Conservation (phyloP, 2,113 vertebrate genomes). For the Ptyas mucosa region DNA sequence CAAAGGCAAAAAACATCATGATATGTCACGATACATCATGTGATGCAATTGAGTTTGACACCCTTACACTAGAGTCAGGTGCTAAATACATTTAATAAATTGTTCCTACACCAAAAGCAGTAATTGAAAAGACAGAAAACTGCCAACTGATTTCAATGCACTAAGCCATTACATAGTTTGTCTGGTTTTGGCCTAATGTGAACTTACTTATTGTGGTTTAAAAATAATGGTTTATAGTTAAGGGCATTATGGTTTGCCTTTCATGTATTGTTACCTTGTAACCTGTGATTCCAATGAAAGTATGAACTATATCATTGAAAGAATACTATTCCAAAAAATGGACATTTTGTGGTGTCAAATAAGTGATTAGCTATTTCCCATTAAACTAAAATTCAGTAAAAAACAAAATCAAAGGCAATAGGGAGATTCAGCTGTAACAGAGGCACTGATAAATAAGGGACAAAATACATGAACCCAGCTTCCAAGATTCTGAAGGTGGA, state of each 20-base stretch:
- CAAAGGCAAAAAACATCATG: too few species aligned
- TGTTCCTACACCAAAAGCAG: neutral
- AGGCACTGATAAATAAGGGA: neutral
- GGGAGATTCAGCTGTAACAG: neutral
- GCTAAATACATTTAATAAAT: neutral
- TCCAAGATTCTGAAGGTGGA: neutral
- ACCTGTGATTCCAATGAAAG: neutral
- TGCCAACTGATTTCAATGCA: neutral
- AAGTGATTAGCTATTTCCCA: neutral
- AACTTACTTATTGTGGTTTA: neutral
- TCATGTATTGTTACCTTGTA: neutral
- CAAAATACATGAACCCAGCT: neutral
- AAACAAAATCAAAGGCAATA: neutral
- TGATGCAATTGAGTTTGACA: too few species aligned
- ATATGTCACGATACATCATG: too few species aligned
- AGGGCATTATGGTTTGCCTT: neutral
- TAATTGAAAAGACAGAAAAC: neutral
- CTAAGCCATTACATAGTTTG: neutral
- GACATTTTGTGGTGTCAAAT: neutral
- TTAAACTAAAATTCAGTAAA: neutral
- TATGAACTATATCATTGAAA: neutral
- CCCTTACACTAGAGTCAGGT: neutral
- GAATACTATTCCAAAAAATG: neutral
- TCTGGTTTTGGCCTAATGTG: neutral
- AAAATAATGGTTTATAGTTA: neutral